Evolutionary conservation across 2,113 vertebrate species (phyloP).

Genomic region (Lonchura striata): DNA sequence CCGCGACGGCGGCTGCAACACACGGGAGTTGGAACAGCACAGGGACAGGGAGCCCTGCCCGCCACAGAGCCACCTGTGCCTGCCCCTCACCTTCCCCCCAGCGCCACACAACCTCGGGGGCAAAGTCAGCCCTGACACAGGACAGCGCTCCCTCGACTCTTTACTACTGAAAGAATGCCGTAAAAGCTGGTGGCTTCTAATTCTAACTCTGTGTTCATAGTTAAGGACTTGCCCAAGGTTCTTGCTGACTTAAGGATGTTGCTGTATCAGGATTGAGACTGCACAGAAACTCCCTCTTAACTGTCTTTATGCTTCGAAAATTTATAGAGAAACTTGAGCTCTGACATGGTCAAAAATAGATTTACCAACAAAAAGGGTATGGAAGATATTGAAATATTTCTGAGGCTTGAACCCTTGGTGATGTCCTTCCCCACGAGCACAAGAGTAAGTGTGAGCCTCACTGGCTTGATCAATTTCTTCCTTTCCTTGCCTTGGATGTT

Average conservation of each 20-base stretch:
- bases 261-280: neutral
- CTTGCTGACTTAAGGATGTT: neutral
- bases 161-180: accelerated
- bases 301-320: neutral
- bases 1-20: conserved; percentile 90
- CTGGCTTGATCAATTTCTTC: neutral
- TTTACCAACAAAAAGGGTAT: neutral
- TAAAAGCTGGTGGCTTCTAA: neutral
- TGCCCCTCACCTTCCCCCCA: neutral
- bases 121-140: neutral
- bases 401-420: neutral
- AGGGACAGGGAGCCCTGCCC: neutral
- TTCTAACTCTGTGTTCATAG: neutral
- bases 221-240: neutral
- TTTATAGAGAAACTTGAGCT: neutral
- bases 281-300: neutral
- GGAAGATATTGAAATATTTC: neutral
- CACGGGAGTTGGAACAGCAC: neutral
- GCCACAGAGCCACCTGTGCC: neutral
- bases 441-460: neutral
- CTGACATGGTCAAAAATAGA: neutral
- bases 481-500: neutral
- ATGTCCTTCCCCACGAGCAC: neutral
- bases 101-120: neutral
- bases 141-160: neutral